phyloP scores from a whole-genome alignment of 1,140 invertebrate genomes.

The Drosophila paulistorum region DNA sequence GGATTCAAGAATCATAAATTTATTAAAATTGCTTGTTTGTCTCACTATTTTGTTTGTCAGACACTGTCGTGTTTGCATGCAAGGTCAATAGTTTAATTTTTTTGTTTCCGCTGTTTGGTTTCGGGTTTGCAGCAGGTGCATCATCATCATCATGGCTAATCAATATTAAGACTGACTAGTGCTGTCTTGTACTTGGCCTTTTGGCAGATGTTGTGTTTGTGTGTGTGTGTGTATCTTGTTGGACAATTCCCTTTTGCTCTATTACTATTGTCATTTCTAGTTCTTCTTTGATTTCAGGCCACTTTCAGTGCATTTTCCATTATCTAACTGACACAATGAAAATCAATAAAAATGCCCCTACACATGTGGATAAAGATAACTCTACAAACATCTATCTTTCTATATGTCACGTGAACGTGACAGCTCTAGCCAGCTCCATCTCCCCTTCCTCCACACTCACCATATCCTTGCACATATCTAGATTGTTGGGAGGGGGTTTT shows the following conservation, averaged over 20 bases:
- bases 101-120: slow-evolving; percentile 12
- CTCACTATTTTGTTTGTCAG: slow-evolving; percentile 37
- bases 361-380: slow-evolving; percentile 11
- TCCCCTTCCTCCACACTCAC: neutral
- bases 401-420: slow-evolving; percentile 1
- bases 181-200: slow-evolving; percentile 20
- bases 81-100: slow-evolving; percentile 35
- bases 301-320: slow-evolving; percentile 48
- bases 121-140: slow-evolving; percentile 29
- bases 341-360: slow-evolving; percentile 65
- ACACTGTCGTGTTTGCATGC: slow-evolving; percentile 32
- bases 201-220: neutral
- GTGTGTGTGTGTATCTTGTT: neutral
- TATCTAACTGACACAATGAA: slow-evolving; percentile 53
- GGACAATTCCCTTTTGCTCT: neutral
- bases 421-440: slow-evolving; percentile 12
- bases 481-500: too few relatives aligned
- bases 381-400: neutral
- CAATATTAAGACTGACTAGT: slow-evolving; percentile 28
- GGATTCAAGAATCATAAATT: slow-evolving; percentile 61
- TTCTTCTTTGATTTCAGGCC: slow-evolving; percentile 14
- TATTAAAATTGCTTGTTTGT: slow-evolving; percentile 54
- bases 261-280: slow-evolving; percentile 11
- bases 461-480: neutral
- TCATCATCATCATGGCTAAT: slow-evolving; percentile 33